Base-by-base conservation (phyloP, 64 coral and sea anemone genomes). In the Stichodactyla mertensii region DNA sequence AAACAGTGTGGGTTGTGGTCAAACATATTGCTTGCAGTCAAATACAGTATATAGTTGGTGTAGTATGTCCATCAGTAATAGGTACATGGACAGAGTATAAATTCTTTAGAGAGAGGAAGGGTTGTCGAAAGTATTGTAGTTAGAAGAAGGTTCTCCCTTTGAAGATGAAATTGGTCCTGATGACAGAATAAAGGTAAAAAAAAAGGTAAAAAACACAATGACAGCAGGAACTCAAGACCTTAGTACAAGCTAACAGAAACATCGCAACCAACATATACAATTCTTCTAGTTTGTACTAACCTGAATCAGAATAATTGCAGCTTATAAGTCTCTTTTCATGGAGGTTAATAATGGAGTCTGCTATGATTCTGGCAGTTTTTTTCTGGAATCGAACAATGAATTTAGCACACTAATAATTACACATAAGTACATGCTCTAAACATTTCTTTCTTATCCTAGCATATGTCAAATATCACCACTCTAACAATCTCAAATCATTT, bases 271-370 rank as follows among this genome's bases (percentile, higher is more conserved):
- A 3, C 36, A 45, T 2, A 45, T 45, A 45, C 36, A 45, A 45
- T 45, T 45, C 51, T 19, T 52, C 9, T 52, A 55, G 6, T 52
- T 45, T 4, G 4, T 10, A 58, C 83, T 13, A 58, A 97, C 95
- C 89, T 86, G 89, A 92, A 55, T 92, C 86, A 59, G 91, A 92
- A 79, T 92, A 93, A 88, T 89, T 95, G 45, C 88, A 90, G 64
- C 84, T 64, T 64, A 99, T 95, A 6, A 99, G 90, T 45, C 88
- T 85, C 52, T 88, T 58, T 28, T 85, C 82, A 61, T 88, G 86
- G 27, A 99, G 77, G 79, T 99, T 99, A 56, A 99, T 88, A 56
- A 99, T 95, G 24, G 97, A 99, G 77, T 99, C 93, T 79, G 97
- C 93, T 83, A 99, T 99, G 12, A 99, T 90, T 56, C 92, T 90